phyloP scores from a whole-genome alignment of 1,140 invertebrate genomes.

The Drosophila watanabei region DNA sequence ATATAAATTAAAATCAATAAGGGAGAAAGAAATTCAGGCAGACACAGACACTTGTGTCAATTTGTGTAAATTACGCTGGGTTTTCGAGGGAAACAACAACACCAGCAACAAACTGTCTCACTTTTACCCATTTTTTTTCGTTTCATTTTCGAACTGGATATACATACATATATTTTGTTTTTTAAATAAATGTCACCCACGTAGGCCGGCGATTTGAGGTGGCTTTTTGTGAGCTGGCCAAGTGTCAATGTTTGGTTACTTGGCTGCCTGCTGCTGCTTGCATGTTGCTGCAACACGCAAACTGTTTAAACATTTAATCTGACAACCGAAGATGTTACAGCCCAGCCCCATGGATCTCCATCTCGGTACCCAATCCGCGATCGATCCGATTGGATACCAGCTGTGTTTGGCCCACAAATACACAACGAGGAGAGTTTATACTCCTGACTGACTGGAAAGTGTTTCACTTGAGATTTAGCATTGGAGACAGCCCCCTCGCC shows the following conservation, averaged over 20 bases:
- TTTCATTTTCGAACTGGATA: conserved; percentile 2
- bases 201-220: conserved; percentile 62
- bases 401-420: conserved; percentile 77
- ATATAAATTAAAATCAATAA: conserved; percentile 47
- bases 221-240: conserved; percentile 27
- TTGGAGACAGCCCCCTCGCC: conserved; percentile 35
- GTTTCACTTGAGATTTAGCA: conserved; percentile 78
- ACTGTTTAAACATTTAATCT: conserved; percentile 83
- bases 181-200: conserved; percentile 73
- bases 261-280: conserved; percentile 14
- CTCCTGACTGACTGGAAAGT: conserved; percentile 6
- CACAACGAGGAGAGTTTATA: not conserved
- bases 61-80: conserved; percentile 70
- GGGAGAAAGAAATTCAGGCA: conserved; percentile 54
- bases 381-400: conserved; percentile 45
- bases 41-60: conserved; percentile 72
- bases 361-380: conserved; percentile 23
- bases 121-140: conserved; percentile 19
- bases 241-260: conserved; percentile 71
- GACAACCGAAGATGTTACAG: conserved; percentile 73
- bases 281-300: conserved; percentile 74
- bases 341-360: conserved; percentile 7
- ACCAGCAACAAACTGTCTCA: conserved; percentile 59
- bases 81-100: conserved; percentile 65
- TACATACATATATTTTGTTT: not conserved